Percentiles rank a stretch among this genome's conserved stretches.
Conservation (phyloP, 2,113 vertebrate species). For the Brachypodius melanocephalos region DNA sequence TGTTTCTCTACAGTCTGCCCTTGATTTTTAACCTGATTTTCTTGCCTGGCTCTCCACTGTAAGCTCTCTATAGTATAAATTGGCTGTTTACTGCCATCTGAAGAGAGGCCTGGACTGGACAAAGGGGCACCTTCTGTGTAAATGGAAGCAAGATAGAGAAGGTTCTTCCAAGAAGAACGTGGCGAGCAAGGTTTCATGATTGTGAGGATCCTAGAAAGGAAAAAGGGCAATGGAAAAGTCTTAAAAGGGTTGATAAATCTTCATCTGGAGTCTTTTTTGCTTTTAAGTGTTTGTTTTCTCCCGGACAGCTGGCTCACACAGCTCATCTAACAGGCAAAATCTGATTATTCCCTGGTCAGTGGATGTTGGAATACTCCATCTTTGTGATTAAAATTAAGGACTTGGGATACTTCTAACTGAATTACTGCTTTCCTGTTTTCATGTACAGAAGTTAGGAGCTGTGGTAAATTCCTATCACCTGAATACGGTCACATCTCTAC, state of each 20-base stretch:
- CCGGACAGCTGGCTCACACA: background rate
- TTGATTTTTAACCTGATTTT: constrained; percentile 38
- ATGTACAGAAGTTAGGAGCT: background rate
- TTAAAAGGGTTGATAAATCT: background rate
- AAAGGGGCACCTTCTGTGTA: constrained; percentile 81
- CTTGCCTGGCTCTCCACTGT: constrained; percentile 73
- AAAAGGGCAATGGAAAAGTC: background rate
- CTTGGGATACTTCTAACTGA: background rate
- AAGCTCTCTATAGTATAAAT: constrained; percentile 89
- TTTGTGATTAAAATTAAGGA: background rate
- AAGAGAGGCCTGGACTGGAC: background rate
- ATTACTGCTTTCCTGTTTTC: background rate
- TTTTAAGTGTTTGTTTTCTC: background rate
- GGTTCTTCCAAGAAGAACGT: constrained; percentile 77
- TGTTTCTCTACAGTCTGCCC: background rate
- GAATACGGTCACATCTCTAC: background rate
- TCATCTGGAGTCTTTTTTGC: background rate
- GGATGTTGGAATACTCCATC: background rate
- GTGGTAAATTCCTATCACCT: background rate
- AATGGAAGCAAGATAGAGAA: constrained; percentile 86
- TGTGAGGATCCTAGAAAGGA: constrained; percentile 79
- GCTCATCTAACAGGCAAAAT: background rate
- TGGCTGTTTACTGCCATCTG: constrained; percentile 67
- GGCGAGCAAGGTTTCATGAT: constrained; percentile 86
- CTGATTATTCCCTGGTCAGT: background rate